phyloP scores from a whole-genome alignment of 2,113 vertebrate genomes.

The Takifugu bimaculatus region DNA sequence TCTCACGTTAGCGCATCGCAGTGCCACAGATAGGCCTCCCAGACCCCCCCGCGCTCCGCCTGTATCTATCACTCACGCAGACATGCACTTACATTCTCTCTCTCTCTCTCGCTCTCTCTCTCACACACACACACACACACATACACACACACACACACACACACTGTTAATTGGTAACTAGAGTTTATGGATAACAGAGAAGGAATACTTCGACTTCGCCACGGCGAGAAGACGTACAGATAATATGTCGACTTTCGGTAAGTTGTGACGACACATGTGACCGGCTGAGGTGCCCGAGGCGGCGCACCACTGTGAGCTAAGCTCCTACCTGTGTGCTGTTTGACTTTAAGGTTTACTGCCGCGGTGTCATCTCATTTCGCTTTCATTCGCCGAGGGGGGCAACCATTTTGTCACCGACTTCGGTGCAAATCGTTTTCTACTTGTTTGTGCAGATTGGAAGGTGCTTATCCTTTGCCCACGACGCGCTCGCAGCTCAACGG shows the following conservation, averaged over 20 bases:
- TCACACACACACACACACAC: slow-evolving; percentile 20
- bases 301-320: neutral
- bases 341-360: neutral
- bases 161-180: slow-evolving; percentile 72
- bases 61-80: slow-evolving; percentile 44
- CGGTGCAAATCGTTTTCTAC: no score
- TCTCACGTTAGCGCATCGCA: slow-evolving; percentile 79
- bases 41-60: slow-evolving; percentile 55
- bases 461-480: neutral
- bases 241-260: slow-evolving; percentile 73
- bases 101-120: slow-evolving; percentile 40
- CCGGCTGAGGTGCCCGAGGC: slow-evolving; percentile 21
- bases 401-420: neutral
- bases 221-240: slow-evolving; percentile 43
- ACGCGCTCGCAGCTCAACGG: neutral
- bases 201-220: slow-evolving; percentile 42
- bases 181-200: slow-evolving; percentile 61
- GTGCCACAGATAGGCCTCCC: slow-evolving; percentile 72
- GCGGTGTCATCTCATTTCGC: neutral
- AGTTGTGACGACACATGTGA: slow-evolving; percentile 56
- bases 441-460: neutral
- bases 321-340: neutral
- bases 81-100: neutral
- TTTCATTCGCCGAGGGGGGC: slow-evolving; percentile 3
- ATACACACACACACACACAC: slow-evolving; percentile 12